Base-by-base conservation (phyloP, 2,888 invertebrate species). In the Trachelus stipa region DNA sequence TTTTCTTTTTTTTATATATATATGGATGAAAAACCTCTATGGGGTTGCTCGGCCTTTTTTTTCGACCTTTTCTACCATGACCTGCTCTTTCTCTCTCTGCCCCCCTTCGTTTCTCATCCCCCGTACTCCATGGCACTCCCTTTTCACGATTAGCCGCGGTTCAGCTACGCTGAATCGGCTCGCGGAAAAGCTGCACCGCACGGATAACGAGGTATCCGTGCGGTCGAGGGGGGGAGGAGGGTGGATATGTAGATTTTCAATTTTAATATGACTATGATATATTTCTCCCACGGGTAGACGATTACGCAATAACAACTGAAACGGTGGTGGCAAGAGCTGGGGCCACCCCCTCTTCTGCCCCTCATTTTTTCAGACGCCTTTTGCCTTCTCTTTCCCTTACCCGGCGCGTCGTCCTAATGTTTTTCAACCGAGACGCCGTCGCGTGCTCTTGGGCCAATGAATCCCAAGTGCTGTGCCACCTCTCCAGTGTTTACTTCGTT, bases 321-420 rank as follows among this genome's bases (percentile, higher is more conserved):
- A 56, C 9, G 40, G 1, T 1, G 9, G 23, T 23, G 23, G 23
- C 2, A 6, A 23, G 40, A 56, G 40, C 15, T 23, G 6, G 6
- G 1, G 37, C 15, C 12, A 1, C 4, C 12, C 12, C 12, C 1
- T 0, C 4, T 1, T 11, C 11, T 35, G 0, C 1, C 12, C 4
- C 4, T 1, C 11, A 33, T 33, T 33, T 33, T 1, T 9, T 12
- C 15, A 56, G 40, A 23, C 23, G 9, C 2, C 1, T 23, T 56
- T 56, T 9, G 23, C 9, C 23, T 56, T 56, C 6, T 40, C 4
- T 15, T 15, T 6, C 15, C 15, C 6, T 15, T 6, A 23, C 23
- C 1, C 40, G 15, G 2, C 23, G 23, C 23, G 23, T 9, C 40
- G 40, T 23, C 0, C 15, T 4, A 56, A 4, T 56, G 23, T 23